These are phyloP conservation scores for Tonatia bakeri DNA, from an alignment of 2,113 vertebrate species.

Conservation along the genomic window DNA sequence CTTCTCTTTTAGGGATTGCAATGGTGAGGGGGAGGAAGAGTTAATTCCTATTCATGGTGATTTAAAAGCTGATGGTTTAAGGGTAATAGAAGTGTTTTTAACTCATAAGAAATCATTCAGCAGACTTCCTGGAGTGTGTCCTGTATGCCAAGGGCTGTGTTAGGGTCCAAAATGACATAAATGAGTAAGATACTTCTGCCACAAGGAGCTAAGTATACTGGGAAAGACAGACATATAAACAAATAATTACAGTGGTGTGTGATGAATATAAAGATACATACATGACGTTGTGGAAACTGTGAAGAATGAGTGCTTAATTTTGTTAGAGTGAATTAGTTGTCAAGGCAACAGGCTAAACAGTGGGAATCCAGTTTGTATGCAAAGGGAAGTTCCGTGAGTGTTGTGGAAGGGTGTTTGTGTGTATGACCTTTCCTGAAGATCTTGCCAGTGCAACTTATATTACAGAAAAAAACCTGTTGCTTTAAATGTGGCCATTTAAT, in stretches of 20 bases:
- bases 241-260: background rate
- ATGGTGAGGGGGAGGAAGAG: no score
- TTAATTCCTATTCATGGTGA: no score
- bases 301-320: background rate
- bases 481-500: background rate
- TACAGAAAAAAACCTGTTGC: background rate
- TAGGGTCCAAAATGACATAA: no score
- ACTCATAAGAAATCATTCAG: no score
- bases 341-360: background rate
- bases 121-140: no score
- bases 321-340: conserved; percentile 9
- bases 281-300: background rate
- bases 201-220: background rate
- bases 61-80: no score
- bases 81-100: no score
- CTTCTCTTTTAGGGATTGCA: no score
- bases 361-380: background rate
- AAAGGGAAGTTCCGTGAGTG: background rate
- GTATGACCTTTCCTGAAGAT: background rate
- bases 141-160: no score
- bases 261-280: background rate
- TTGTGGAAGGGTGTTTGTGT: background rate
- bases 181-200: background rate
- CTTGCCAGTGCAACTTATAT: background rate
- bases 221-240: background rate